Evolutionary conservation across 2,113 vertebrate species (phyloP), one percentile per base, ranked within the genome.

Genomic region (Helogale parvula): DNA sequence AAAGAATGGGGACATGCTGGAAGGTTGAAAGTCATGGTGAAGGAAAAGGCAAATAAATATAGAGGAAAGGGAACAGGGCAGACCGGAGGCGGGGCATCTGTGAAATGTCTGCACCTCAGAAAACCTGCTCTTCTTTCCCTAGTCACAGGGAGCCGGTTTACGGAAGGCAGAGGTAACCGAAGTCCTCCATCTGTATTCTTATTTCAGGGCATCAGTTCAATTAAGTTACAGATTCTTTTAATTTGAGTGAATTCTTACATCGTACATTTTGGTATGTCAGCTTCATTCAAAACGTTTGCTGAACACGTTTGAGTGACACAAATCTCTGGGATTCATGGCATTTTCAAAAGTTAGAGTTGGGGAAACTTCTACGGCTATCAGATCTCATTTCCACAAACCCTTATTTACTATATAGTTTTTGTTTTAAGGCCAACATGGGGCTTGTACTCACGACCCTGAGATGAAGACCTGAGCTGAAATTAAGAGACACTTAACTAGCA

Each of bases 81-180:
- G 21, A 33, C 6, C 1, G 25, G n/a, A 77, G 5, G 27, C 31
- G 45, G 35, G n/a, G 60, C 23, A 23, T 3, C n/a, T 31, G 19
- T 1, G 16, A 66, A 63, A 11, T 12, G 13, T 4, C 27, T 63
- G 9, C 15, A 2, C 33, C 29, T 16, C 5, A 15, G 76, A 50
- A 41, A 74, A 8, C 35, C 29, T 5, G 31, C 11, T 82, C 54
- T 17, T 38, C 88, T 66, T 50, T 38, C 68, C 60, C 38, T 1
- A 5, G 13, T 41, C 29, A 2, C 6, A 2, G 35, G 45, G 50
- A 50, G 41, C 19, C 0, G 0, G 15, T 4, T 50, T 29, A 3
- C 2, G 3, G 54, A 13, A 52, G 57, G 72, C 10, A 7, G 54
- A 33, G 0, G 25, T 9, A 21, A 21, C 17, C 12, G 71, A 71